phyloP scores from a whole-genome alignment of 2,113 vertebrate genomes.

The Psilopsiagon aymara region DNA sequence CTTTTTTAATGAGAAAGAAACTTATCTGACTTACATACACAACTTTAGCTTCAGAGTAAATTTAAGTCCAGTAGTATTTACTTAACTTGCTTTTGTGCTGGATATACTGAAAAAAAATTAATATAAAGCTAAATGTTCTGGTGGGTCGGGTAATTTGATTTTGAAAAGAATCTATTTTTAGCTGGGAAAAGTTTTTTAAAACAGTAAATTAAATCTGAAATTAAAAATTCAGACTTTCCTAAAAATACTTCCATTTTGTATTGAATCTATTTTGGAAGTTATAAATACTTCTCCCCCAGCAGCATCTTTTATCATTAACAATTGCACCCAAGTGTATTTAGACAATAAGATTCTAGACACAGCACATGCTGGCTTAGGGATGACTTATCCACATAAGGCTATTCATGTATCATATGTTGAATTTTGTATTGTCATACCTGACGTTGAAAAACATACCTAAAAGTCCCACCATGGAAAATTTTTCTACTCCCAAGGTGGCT shows the following conservation, averaged over 20 bases:
- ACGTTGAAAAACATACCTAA: not conserved
- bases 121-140: not conserved
- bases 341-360: not conserved
- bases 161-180: not conserved
- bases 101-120: not conserved
- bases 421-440: not conserved
- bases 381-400: not conserved
- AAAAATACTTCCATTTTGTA: not conserved
- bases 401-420: not conserved
- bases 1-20: not conserved
- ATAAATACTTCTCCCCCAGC: not conserved
- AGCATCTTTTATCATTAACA: not conserved
- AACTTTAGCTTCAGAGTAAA: not conserved
- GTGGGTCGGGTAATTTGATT: not conserved
- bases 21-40: not conserved
- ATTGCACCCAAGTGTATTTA: not conserved
- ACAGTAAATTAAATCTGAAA: not conserved
- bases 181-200: not conserved
- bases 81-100: not conserved
- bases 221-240: not conserved
- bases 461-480: not conserved
- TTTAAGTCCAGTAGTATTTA: not conserved
- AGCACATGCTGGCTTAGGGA: not conserved
- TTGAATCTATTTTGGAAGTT: not conserved
- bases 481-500: not conserved